A percentile compares a stretch with the other conserved stretches of the same genome.
Evolutionary conservation across 2,888 invertebrate species (phyloP).

Genomic region (Proisotoma minuta): DNA sequence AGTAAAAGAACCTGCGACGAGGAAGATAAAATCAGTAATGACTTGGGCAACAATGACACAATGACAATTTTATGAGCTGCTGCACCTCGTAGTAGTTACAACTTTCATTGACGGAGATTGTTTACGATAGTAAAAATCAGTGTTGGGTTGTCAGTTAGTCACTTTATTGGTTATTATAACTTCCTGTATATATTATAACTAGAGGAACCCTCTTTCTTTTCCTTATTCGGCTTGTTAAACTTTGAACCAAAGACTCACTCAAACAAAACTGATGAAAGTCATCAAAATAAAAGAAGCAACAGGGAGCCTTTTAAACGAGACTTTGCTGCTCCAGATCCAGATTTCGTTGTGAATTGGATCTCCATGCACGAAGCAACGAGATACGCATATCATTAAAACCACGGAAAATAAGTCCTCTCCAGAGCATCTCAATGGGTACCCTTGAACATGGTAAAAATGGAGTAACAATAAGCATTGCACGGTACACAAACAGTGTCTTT

Average conservation of each 20-base stretch:
- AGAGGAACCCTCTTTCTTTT: conserved; percentile 7
- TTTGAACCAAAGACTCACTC: conserved; percentile 2
- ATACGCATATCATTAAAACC: conserved; percentile 14
- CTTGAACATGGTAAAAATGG: conserved; percentile 7
- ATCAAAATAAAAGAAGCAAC: conserved; percentile 11
- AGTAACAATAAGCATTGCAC: conserved; percentile 4
- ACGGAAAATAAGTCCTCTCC: conserved; percentile 3
- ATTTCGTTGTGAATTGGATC: conserved; percentile 7
- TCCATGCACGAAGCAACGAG: background rate
- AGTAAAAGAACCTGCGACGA: conserved; percentile 35
- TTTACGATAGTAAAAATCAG: conserved; percentile 15
- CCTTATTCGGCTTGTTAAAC: conserved; percentile 12
- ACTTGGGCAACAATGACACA: conserved; percentile 15
- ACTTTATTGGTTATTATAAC: background rate
- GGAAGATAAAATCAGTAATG: conserved; percentile 39
- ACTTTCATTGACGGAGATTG: background rate
- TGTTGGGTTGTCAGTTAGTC: conserved; percentile 6
- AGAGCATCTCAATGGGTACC: conserved; percentile 7
- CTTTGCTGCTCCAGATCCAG: conserved; percentile 9
- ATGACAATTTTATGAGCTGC: conserved; percentile 12
- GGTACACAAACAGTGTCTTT: background rate
- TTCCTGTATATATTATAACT: no score
- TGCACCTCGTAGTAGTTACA: background rate
- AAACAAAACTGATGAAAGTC: conserved; percentile 18
- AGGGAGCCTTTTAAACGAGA: conserved; percentile 15